Base-by-base conservation (phyloP, 2,797 vertebrate genomes). In the Alectoris magna region DNA sequence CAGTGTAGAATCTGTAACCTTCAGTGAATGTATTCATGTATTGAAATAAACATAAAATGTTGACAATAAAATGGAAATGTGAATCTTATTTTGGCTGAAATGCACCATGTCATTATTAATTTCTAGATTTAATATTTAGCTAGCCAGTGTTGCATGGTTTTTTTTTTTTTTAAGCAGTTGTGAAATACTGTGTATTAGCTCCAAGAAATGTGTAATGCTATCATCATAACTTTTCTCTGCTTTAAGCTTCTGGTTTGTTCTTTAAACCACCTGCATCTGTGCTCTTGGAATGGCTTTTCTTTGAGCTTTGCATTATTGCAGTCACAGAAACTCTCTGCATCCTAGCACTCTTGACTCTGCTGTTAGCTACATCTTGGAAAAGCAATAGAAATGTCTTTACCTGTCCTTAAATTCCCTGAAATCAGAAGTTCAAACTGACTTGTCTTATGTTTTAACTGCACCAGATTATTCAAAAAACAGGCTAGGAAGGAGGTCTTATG, bases 181-280 rank as follows among this genome's bases (percentile, higher is more conserved):
- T 88, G 79, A 85, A 69, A 91, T 92, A 72, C 77, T 60, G 84
- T 67, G 7, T 92, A 89, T 95, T 96, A 95, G 83, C 84, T 89
- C 43, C 49, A 90, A 29, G 60, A 88, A 79, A 81, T 59, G 49
- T 77, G 41, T 83, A 31, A 60, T 63, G 39, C 53, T 14, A n/a
- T 88, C 49, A 64, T 91, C 66, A 56, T 76, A 79, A 83, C 39
- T 92, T 60, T 92, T 68, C 38, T 84, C 55, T 87, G 19, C 66
- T 91, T 68, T 66, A 70, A 67, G 58, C 43, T 75, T 43, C 29
- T 38, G 39, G 14, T 74, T 84, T 43, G 63, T 90, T 67, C 46
- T 91, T 53, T 62, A 64, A 16, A 41, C 24, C 36, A 59, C 72
- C n/a, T 46, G 55, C 59, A 23, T 86, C 49, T 77, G 66, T 89